phyloP scores from a whole-genome alignment of 2,113 vertebrate genomes.

The Oncorhynchus nerka region DNA sequence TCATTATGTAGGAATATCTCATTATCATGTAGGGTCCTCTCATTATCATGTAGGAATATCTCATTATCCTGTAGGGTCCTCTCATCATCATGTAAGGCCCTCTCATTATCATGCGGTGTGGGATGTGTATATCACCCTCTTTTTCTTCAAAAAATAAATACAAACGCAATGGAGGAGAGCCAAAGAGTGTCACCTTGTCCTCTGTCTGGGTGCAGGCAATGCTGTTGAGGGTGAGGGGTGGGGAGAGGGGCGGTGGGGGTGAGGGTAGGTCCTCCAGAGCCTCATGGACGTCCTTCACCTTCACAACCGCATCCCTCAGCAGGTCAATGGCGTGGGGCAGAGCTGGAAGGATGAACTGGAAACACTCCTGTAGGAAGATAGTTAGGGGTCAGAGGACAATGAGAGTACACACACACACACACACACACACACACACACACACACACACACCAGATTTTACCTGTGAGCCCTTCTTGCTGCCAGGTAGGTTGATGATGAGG shows the following conservation, averaged over 20 bases:
- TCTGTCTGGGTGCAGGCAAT: conserved; percentile 83
- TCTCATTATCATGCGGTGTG: too few species aligned
- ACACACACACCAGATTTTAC: conserved; percentile 65
- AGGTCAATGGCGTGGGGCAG: conserved; percentile 98
- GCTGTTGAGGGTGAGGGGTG: conserved; percentile 77
- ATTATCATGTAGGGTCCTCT: too few species aligned
- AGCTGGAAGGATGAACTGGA: conserved; percentile 98
- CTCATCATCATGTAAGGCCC: too few species aligned
- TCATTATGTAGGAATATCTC: too few species aligned
- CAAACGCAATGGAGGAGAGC: too few species aligned
- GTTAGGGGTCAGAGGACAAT: too few species aligned
- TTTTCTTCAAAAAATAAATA: too few species aligned
- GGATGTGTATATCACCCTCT: too few species aligned
- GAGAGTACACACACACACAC: background rate
- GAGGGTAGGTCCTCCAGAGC: conserved; percentile 96
- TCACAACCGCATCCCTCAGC: conserved; percentile 92
- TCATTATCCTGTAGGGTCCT: too few species aligned
- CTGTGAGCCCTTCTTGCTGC: conserved; percentile 99
- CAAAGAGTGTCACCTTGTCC: conserved; percentile 73
- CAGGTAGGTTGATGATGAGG: conserved; percentile 98
- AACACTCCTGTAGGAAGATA: conserved; percentile 86
- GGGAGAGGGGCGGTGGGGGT: conserved; percentile 86
- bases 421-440: background rate
- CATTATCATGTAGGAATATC: too few species aligned
- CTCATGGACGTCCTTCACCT: conserved; percentile 92